Evolutionary conservation across 1,140 invertebrate genomes (phyloP), one percentile per base, ranked within the genome.

Genomic region (Zaprionus vittiger): DNA sequence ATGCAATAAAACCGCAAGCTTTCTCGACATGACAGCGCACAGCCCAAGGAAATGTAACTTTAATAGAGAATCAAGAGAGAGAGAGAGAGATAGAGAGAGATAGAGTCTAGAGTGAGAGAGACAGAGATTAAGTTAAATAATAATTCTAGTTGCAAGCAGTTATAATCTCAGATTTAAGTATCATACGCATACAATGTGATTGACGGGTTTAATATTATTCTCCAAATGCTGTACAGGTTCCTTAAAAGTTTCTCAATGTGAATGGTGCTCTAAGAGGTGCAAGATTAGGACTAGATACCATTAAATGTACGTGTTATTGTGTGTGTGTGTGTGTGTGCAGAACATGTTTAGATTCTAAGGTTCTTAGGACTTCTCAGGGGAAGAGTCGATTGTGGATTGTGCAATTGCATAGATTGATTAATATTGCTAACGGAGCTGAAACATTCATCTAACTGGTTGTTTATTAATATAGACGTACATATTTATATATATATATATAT

Each of bases 31-130:
- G 63, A 73, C 83, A 83, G 83, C 83, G 83, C 83, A 86, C 83
- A 86, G 83, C 83, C 83, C 66, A 80, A 73, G 69, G 72, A 86
- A 87, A 70, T 84, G 78, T 78, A 73, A 80, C 26, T 55, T 77
- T 73, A 38, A 15, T 11, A 55, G 37, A 38, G 28, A 69, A 69
- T 73, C 47, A 22, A 31, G 15, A 24, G 52, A 20, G 1, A 22
- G 17, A 20, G 37, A 41, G 56, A 54, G 61, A 34, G 15, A 24
- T 34, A 20, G 1, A 20, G 37, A 41, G 56, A 54, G 61, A 34
- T 44, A 41, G 15, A 41, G 38, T 14, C 31, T 34, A 57, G 2
- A 44, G n/a, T n/a, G 41, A 20, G 7, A 47, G 41, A 47, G n/a
- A 47, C 6, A 44, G 15, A 38, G 41, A n/a, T 6, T 38, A 57